Evolutionary conservation across 2,113 vertebrate species (phyloP), one percentile per base, ranked within the genome.

Genomic region (Ancistrus triradiatus): DNA sequence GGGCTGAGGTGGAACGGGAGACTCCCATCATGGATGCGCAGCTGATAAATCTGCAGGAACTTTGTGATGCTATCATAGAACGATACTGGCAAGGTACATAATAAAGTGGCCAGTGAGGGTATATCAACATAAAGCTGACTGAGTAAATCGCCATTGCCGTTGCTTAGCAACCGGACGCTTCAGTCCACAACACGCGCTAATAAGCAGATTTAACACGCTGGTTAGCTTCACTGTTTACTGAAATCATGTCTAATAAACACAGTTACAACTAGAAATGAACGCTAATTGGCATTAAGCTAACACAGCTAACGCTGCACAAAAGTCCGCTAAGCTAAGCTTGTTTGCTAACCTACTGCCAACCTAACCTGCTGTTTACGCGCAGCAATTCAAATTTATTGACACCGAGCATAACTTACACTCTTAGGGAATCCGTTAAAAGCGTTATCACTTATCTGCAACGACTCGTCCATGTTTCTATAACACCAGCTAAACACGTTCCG

Each of bases 381-480:
- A 21, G n/a, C n/a, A 3, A 10, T 2, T 28, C 17, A 0, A 6
- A 21, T 51, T 17, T n/a, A 15, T 22, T 18, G 21, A 40, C 31
- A 11, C 3, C 13, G 5, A 15, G 8, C 28, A 35, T 13, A 18
- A 59, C 88, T 85, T 50, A 87, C 85, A 27, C 77, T 76, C 77
- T 83, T 87, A 1, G 65, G 59, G 19, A 68, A 61, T 49, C 61
- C 77, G 14, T 75, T 70, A 3, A 69, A 61, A 47, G 61, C 77
- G 14, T 77, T 69, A 4, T 90, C 85, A 49, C 76, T 78, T 18
- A 88, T 44, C 10, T 89, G 86, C 58, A 86, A 50, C 62, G 77
- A 70, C 1, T 91, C 89, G 19, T 93, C 93, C 91, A 94, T 95
- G 7, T 81, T 49, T 66, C 17, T 24, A 6, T 3, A 5, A 17